Evolutionary conservation across 2,113 vertebrate genomes (phyloP).

Genomic region (Neotragus moschatus): DNA sequence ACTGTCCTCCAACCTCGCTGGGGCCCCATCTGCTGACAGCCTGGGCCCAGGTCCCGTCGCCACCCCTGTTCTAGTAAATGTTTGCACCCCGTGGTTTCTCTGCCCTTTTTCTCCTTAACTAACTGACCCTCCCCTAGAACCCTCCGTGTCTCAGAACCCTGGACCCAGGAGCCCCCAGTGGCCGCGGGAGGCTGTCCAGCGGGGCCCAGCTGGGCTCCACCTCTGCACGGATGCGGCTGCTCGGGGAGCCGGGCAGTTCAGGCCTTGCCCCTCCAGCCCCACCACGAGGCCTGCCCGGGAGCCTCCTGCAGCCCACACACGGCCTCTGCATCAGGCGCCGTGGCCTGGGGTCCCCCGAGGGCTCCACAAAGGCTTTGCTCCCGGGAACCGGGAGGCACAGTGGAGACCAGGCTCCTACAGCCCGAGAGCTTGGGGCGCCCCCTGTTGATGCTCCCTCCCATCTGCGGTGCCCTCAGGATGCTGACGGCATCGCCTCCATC

Average conservation of each 20-base stretch:
- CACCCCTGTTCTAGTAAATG: not conserved
- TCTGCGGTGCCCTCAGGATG: not conserved
- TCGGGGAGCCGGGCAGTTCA: not conserved
- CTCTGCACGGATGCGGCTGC: not conserved
- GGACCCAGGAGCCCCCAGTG: not conserved
- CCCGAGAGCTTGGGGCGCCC: not conserved
- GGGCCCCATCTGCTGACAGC: fast-evolving
- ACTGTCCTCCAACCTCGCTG: not conserved
- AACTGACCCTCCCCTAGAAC: not conserved
- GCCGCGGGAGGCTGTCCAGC: fast-evolving
- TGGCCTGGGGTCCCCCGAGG: not conserved
- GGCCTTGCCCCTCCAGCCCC: not conserved
- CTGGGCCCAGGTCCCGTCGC: not conserved
- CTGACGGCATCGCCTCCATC: not conserved
- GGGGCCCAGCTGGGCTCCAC: not conserved
- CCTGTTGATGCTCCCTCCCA: too few species aligned
- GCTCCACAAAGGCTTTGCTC: not conserved
- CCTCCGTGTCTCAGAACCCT: not conserved
- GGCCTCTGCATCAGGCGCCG: fast-evolving
- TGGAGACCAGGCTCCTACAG: fast-evolving
- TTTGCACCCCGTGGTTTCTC: not conserved
- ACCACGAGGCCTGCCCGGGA: not conserved
- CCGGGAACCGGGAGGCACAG: not conserved
- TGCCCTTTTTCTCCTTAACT: not conserved
- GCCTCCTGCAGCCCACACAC: fast-evolving